These are phyloP conservation scores for Aurelia sp. DNA, from an alignment of 30 jellyfish, hydroid and myxozoan species.

Conservation along the genomic window DNA sequence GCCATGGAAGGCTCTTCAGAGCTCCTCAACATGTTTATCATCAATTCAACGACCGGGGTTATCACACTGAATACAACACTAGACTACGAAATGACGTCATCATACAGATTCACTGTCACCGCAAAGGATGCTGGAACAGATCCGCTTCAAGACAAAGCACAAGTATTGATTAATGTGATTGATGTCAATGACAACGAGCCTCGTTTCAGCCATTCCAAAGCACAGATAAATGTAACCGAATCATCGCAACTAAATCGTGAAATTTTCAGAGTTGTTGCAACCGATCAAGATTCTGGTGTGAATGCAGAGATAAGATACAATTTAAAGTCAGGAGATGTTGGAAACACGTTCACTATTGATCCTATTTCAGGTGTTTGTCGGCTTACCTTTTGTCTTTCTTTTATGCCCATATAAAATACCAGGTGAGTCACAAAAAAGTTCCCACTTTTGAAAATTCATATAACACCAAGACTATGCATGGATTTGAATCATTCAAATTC, in stretches of 20 bases:
- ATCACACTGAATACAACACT: conserved; percentile 54
- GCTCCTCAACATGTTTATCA: conserved; percentile 34
- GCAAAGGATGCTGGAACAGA: conserved; percentile 86
- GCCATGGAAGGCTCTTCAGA: conserved; percentile 23
- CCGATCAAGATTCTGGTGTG: conserved; percentile 68
- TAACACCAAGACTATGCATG: too few species aligned
- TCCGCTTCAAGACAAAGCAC: conserved; percentile 67
- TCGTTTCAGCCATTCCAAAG: conserved; percentile 26
- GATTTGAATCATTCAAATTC: too few species aligned
- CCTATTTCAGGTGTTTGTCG: conserved; percentile 70
- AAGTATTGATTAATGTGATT: conserved; percentile 60
- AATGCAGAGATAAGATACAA: conserved; percentile 75
- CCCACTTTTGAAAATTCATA: too few species aligned
- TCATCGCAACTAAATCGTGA: conserved; percentile 57
- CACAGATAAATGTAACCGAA: conserved; percentile 60
- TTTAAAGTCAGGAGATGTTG: conserved; percentile 72
- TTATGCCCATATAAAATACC: too few species aligned
- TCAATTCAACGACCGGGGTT: conserved; percentile 70
- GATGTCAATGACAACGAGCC: conserved; percentile 94
- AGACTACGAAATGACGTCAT: conserved; percentile 67
- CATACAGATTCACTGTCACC: conserved; percentile 65
- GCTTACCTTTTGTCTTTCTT: too few species aligned
- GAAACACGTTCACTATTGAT: conserved; percentile 72
- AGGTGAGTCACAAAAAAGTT: too few species aligned
- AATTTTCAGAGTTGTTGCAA: conserved; percentile 74